Evolutionary conservation across 2,797 vertebrate genomes (phyloP), one percentile per base, ranked within the genome.

Genomic region (Falco peregrinus): DNA sequence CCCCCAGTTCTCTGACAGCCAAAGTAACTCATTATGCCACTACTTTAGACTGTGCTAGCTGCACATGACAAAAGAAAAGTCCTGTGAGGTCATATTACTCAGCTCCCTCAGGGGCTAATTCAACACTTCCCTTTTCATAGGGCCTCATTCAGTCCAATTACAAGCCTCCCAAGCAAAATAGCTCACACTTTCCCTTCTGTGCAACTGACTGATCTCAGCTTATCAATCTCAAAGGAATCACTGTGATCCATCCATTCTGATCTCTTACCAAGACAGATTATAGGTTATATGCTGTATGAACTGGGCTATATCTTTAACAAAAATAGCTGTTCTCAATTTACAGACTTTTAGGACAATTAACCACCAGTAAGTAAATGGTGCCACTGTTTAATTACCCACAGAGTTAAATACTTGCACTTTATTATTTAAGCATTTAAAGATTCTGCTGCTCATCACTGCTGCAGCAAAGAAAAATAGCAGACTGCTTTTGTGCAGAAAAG

Each of bases 51-150:
- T 48, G 48, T 65, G 95, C 90, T 95, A 71, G 94, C 24, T 90
- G 89, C 90, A 90, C 82, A 94, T 85, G 90, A 97, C 95, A 96
- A 96, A 97, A 95, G 94, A 37, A 33, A 90, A 96, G 94, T 93
- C 92, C 95, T 94, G 95, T 96, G 96, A 96, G 93, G 95, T 97
- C 96, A 93, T 93, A 94, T 94, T 96, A 95, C 93, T 95, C 96
- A 96, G 89, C 93, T 95, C 95, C 95, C 95, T 93, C 90, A 81
- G 96, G 95, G 94, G 90, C 95, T 96, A 96, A 96, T 96, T 95
- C 92, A 96, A 97, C 93, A 96, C 89, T 96, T 96, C 95, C 95
- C 95, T 91, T 96, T 96, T 97, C 95, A 96, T 39, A 95, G 93
- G 89, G 95, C 92, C 93, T 93, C 91, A 96, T 95, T 96, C 96